A percentile compares a stretch with the other conserved stretches of the same genome.
Evolutionary conservation across 2,797 vertebrate genomes (phyloP).

Genomic region (Geotria australis): DNA sequence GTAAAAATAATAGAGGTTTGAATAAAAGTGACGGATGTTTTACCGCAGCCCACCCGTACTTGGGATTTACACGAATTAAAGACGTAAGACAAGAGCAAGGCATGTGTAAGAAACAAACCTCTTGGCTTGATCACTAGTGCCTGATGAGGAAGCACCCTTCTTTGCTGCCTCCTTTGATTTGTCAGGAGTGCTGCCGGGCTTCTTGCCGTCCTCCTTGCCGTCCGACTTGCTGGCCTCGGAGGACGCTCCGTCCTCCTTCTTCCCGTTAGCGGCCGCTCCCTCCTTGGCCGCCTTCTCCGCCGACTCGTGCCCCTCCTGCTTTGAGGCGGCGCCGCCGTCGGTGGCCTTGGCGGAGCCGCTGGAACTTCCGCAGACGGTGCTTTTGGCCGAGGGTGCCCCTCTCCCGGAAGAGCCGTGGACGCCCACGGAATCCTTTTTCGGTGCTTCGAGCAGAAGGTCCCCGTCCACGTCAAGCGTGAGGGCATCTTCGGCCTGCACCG

Average conservation of each 20-base stretch:
- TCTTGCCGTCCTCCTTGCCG: conserved; percentile 48
- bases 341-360: background rate
- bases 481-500: conserved; percentile 36
- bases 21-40: background rate
- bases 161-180: conserved; percentile 48
- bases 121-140: conserved; percentile 97
- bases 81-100: background rate
- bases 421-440: background rate
- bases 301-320: background rate
- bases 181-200: conserved; percentile 65
- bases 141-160: conserved; percentile 91
- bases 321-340: background rate
- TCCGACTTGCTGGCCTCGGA: conserved; percentile 7
- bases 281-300: background rate
- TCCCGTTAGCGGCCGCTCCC: background rate
- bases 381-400: background rate
- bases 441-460: conserved; percentile 63
- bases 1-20: background rate
- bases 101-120: conserved; percentile 68
- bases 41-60: background rate
- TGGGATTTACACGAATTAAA: background rate
- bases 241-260: background rate
- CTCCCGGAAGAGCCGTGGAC: background rate
- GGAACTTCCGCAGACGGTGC: too few relatives aligned
- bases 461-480: conserved; percentile 60